phyloP scores from a whole-genome alignment of 2,797 vertebrate species.

The Ctenochaetus hawaiiensis region DNA sequence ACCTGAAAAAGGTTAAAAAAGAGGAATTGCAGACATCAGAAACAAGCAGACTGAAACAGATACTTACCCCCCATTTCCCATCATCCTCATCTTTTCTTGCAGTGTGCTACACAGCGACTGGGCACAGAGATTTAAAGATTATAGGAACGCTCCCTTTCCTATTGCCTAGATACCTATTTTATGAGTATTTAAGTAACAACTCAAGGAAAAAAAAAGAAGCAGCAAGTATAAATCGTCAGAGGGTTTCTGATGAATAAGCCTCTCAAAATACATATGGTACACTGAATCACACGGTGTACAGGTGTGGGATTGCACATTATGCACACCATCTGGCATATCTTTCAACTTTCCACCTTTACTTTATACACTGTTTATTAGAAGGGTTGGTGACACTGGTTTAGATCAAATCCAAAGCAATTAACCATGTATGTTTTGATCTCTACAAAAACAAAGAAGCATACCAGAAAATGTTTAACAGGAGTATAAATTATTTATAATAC shows the following conservation, averaged over 20 bases:
- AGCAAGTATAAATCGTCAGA: slow-evolving; percentile 20
- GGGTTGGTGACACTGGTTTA: not conserved
- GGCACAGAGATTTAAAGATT: slow-evolving; percentile 30
- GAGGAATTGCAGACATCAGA: slow-evolving; percentile 62
- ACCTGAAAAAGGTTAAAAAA: slow-evolving; percentile 88
- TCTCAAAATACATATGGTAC: slow-evolving; percentile 21
- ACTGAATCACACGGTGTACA: slow-evolving; percentile 48
- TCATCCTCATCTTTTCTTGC: slow-evolving; percentile 32
- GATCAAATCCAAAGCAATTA: not conserved
- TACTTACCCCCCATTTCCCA: slow-evolving; percentile 41
- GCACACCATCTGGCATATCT: slow-evolving; percentile 58
- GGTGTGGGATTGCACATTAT: slow-evolving; percentile 57
- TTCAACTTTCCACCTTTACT: slow-evolving; percentile 40
- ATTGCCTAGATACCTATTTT: slow-evolving; percentile 1
- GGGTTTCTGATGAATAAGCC: slow-evolving; percentile 11
- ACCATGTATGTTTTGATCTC: slow-evolving; percentile 9
- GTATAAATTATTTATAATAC: too few species aligned
- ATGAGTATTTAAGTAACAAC: slow-evolving; percentile 17
- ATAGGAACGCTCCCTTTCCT: not conserved
- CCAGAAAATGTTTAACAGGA: not conserved
- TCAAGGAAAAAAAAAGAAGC: slow-evolving; percentile 12
- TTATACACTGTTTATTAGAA: slow-evolving; percentile 19
- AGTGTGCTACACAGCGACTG: slow-evolving; percentile 12
- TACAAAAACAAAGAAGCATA: not conserved
- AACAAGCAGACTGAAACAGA: slow-evolving; percentile 34